Base-by-base conservation (phyloP, 1,140 invertebrate species). In the Penaeus vannamei region DNA sequence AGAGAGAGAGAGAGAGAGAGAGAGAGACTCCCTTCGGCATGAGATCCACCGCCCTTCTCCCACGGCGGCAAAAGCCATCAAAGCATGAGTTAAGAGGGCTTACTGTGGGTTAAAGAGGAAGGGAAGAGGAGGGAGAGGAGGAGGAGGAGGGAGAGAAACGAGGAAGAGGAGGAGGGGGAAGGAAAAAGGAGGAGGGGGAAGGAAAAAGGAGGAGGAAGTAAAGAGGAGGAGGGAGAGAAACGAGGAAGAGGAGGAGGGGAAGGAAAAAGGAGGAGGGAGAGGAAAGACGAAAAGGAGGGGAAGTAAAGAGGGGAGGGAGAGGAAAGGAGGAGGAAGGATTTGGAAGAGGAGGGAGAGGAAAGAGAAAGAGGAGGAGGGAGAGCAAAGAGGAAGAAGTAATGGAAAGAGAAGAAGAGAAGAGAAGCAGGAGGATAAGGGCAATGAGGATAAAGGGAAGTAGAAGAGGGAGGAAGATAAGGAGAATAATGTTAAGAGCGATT, bases 1-100 rank as follows among this genome's bases (percentile, higher is more conserved):
- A 42, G 79, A 46, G 79, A 81, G 42, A 46, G 26, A 46, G 26
- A 53, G 20, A 81, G 42, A 46, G 26, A 81, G 79, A 81, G 79
- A 29, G 60, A 26, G 29, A 32, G 5, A 29, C 46, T 3, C 46
- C 1, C 42, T 46, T 53, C 10, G 46, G 46, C 10, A 53, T 53
- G 46, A 53, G 46, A 53, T 53, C 3, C 46, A 5, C 46, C 10
- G 46, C 46, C 46, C 8, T 2, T 53, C 14, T 53, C 46, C 46
- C 46, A 53, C 10, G 46, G 14, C 46, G 14, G 46, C 3, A 53
- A 53, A 53, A 14, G 46, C 46, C 46, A 53, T 53, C 46, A 53
- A 53, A 53, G 46, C 46, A 53, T 53, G 3, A 53, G 46, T 53
- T 53, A 53, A 14, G 46, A 2, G 46, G 46, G 3, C 46, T 2